These are phyloP conservation scores for Sthenelais limicola DNA, from an alignment of 2,888 invertebrate species.

Conservation along the genomic window DNA sequence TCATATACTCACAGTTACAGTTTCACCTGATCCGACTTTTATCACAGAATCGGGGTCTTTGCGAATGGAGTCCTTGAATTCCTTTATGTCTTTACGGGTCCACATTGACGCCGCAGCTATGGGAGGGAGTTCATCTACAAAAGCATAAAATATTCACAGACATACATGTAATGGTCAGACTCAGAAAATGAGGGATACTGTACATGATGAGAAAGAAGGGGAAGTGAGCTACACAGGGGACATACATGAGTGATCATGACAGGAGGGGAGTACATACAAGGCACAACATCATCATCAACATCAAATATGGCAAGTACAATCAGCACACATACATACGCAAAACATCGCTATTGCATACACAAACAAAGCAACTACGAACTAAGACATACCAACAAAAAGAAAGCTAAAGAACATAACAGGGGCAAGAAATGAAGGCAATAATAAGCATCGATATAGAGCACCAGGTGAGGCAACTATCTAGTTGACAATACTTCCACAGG, in stretches of 20 bases:
- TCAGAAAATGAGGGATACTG: not conserved
- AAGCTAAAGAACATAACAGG: no score
- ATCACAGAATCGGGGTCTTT: conserved; percentile 90
- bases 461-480: no score
- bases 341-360: no score
- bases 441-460: no score
- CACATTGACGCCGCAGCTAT: conserved; percentile 88
- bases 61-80: conserved; percentile 90
- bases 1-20: conserved; percentile 87
- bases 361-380: no score
- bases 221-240: not conserved
- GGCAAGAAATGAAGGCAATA: no score
- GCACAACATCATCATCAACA: no score
- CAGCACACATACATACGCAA: no score
- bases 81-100: conserved; percentile 90
- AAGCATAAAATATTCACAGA: conserved; percentile 30
- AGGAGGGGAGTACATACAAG: not conserved
- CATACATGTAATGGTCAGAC: conserved; percentile 30
- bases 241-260: not conserved
- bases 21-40: conserved; percentile 97
- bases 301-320: no score
- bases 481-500: no score
- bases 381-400: no score
- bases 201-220: no score
- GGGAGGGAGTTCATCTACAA: conserved; percentile 65